phyloP scores from a whole-genome alignment of 2,888 invertebrate species.

The Amblyjoppa fuscipennis region DNA sequence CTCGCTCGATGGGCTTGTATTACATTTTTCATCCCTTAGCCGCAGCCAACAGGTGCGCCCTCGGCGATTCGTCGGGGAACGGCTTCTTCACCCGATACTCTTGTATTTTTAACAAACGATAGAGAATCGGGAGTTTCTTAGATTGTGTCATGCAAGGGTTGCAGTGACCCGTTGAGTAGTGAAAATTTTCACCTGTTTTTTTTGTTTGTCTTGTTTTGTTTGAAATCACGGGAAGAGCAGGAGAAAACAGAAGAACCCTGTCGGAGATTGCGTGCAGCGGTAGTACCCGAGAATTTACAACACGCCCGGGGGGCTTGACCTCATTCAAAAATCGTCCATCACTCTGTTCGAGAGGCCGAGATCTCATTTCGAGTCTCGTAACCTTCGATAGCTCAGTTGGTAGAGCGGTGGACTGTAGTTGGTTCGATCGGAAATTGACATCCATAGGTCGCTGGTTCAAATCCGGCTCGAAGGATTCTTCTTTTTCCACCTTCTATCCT shows the following conservation, averaged over 20 bases:
- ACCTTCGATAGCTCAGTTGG: slow-evolving; percentile 84
- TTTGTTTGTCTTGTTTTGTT: no score
- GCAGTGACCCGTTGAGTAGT: no score
- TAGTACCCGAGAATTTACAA: slow-evolving; percentile 18
- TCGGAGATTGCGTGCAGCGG: slow-evolving; percentile 12
- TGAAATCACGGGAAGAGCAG: no score
- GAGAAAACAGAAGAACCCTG: not conserved
- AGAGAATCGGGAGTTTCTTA: not conserved
- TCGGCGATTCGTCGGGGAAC: not conserved
- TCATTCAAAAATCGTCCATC: slow-evolving; percentile 52
- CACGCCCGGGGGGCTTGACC: slow-evolving; percentile 43
- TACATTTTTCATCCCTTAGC: slow-evolving; percentile 57
- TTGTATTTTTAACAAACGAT: not conserved
- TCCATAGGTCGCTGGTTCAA: slow-evolving; percentile 85
- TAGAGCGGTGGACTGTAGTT: slow-evolving; percentile 84
- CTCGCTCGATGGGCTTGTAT: slow-evolving; percentile 33
- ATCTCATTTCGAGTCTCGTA: slow-evolving; percentile 52
- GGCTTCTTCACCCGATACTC: not conserved
- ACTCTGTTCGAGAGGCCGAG: slow-evolving; percentile 34
- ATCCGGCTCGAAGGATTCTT: slow-evolving; percentile 82
- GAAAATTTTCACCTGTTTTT: no score
- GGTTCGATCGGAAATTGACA: slow-evolving; percentile 58
- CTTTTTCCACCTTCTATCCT: not conserved
- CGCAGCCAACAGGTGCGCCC: slow-evolving; percentile 38
- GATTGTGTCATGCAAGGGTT: no score